phyloP scores from a whole-genome alignment of 2,888 invertebrate genomes.

The Bellardia bayeri region DNA sequence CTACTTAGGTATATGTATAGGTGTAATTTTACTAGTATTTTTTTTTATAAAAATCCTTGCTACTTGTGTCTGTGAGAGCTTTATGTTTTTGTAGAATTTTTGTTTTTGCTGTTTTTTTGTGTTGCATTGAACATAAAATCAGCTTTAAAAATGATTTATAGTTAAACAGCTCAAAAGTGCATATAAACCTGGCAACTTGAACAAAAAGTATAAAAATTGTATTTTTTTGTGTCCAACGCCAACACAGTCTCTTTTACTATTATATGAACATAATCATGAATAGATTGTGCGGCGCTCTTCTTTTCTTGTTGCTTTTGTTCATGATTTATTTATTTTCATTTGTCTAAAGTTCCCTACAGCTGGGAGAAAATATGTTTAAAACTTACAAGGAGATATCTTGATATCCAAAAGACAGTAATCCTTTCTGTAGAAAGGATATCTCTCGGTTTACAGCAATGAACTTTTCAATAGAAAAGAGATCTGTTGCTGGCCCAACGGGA shows the following conservation, averaged over 20 bases:
- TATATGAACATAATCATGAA: constrained; percentile 20
- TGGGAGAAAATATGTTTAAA: too few relatives aligned
- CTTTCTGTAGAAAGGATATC: too few relatives aligned
- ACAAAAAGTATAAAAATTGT: constrained; percentile 20
- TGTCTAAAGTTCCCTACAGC: neutral
- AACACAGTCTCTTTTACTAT: neutral
- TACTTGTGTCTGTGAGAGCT: constrained; percentile 4
- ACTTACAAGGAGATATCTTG: too few relatives aligned
- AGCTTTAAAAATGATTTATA: constrained; percentile 68
- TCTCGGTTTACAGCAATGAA: too few relatives aligned
- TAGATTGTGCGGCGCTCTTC: neutral
- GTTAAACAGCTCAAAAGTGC: constrained; percentile 53
- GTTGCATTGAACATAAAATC: constrained; percentile 66
- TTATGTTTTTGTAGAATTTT: neutral
- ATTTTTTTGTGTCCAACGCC: constrained; percentile 2
- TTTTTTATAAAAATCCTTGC: constrained; percentile 5
- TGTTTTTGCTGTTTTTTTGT: constrained; percentile 4
- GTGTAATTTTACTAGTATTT: neutral
- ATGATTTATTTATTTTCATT: constrained; percentile 43
- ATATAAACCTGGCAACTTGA: constrained; percentile 36
- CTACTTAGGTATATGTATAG: neutral
- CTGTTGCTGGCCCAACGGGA: too few relatives aligned
- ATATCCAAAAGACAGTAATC: too few relatives aligned
- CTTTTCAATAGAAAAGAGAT: too few relatives aligned
- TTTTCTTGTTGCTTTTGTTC: neutral